Conservation (phyloP, 2,113 vertebrate species). For the Takifugu flavidus region DNA sequence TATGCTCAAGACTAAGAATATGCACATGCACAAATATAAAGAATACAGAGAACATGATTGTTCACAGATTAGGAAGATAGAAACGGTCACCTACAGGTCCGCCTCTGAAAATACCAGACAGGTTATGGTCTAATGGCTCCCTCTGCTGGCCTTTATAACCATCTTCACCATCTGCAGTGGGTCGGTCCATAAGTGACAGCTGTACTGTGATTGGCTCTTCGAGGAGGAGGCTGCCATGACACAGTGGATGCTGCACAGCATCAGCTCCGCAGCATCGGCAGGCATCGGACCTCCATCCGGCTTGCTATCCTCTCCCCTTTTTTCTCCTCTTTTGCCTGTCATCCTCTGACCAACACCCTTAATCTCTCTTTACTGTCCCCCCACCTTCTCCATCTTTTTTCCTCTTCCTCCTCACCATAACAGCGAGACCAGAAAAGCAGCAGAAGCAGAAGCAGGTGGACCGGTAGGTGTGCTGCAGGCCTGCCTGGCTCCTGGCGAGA, state of each 20-base stretch:
- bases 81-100: too few relatives aligned
- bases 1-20: too few relatives aligned
- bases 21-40: too few relatives aligned
- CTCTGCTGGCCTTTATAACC: constrained; percentile 50
- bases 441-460: constrained; percentile 44
- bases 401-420: constrained; percentile 27
- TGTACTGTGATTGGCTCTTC: constrained; percentile 63
- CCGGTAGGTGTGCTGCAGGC: constrained; percentile 73
- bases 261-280: constrained; percentile 74
- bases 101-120: not conserved
- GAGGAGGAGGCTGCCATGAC: constrained; percentile 83
- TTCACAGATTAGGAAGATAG: too few relatives aligned
- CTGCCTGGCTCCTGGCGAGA: constrained; percentile 57
- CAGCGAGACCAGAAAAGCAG: constrained; percentile 33
- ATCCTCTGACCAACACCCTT: constrained; percentile 40
- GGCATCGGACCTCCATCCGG: constrained; percentile 66
- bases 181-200: constrained; percentile 43
- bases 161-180: constrained; percentile 71
- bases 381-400: constrained; percentile 23
- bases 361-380: constrained; percentile 33
- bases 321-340: constrained; percentile 55
- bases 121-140: constrained; percentile 32
- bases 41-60: too few relatives aligned
- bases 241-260: constrained; percentile 81
- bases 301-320: constrained; percentile 50